Conservation (phyloP, 2,888 invertebrate genomes). For the Melieria omissa region DNA sequence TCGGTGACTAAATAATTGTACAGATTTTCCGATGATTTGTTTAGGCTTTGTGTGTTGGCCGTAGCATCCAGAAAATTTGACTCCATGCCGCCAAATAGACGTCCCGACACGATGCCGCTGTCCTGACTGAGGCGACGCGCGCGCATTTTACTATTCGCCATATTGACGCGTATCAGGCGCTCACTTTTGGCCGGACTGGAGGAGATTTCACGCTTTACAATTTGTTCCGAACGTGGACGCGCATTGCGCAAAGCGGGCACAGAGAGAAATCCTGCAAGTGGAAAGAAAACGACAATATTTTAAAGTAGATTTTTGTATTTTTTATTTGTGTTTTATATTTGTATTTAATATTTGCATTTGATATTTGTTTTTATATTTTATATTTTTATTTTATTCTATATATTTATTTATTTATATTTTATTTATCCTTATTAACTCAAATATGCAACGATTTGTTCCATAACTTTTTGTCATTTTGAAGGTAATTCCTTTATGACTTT, state of each 20-base stretch:
- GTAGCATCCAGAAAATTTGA: slow-evolving; percentile 44
- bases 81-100: slow-evolving; percentile 54
- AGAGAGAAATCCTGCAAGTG: slow-evolving; percentile 58
- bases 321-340: slow-evolving; percentile 1
- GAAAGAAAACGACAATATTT: not conserved
- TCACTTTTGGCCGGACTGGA: slow-evolving; percentile 65
- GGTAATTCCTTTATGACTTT: no score
- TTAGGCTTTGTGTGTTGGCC: slow-evolving; percentile 35
- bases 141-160: slow-evolving; percentile 47
- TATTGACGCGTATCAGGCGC: slow-evolving; percentile 48
- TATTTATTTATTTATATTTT: no score
- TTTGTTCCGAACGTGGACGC: slow-evolving; percentile 45
- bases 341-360: no score
- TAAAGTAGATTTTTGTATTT: not conserved
- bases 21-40: slow-evolving; percentile 48
- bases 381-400: no score
- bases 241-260: slow-evolving; percentile 59
- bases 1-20: slow-evolving; percentile 50
- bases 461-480: no score
- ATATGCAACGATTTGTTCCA: no score
- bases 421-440: no score
- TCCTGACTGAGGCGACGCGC: slow-evolving; percentile 63
- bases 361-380: no score
- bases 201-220: slow-evolving; percentile 56
- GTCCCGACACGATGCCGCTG: slow-evolving; percentile 63